phyloP scores from a whole-genome alignment of 2,113 vertebrate species.

The Climacteris rufus region DNA sequence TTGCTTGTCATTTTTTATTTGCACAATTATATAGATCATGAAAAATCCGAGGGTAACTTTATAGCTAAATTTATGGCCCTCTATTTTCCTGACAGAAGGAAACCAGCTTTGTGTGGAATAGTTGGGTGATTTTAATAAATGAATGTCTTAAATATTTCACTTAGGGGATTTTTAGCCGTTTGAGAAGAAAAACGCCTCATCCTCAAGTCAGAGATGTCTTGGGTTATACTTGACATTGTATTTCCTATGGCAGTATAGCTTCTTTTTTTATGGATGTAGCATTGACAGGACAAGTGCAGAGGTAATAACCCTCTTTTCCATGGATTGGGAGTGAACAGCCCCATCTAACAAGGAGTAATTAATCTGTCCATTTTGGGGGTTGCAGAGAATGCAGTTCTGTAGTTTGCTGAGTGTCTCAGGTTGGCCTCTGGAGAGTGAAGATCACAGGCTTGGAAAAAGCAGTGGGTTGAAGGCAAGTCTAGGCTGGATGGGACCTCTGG shows the following conservation, averaged over 20 bases:
- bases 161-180: not conserved
- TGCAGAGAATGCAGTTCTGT: not conserved
- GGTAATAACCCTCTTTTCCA: not conserved
- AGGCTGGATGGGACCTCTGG: not conserved
- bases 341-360: not conserved
- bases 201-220: not conserved
- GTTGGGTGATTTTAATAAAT: constrained; percentile 45
- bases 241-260: not conserved
- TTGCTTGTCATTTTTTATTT: constrained; percentile 57
- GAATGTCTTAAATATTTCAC: constrained; percentile 33
- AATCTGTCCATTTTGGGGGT: not conserved
- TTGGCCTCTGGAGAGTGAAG: not conserved
- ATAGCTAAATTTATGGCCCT: constrained; percentile 40
- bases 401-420: not conserved
- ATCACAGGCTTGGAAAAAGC: not conserved
- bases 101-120: constrained; percentile 15
- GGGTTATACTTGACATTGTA: not conserved
- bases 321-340: not conserved
- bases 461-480: not conserved
- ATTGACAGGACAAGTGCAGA: not conserved
- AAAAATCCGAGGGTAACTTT: constrained; percentile 28
- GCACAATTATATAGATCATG: constrained; percentile 47
- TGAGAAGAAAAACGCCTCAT: not conserved
- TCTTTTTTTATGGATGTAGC: not conserved
- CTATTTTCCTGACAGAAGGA: constrained; percentile 8